Conservation (phyloP, 2,797 vertebrate genomes). For the Moxostoma hubbsi region DNA sequence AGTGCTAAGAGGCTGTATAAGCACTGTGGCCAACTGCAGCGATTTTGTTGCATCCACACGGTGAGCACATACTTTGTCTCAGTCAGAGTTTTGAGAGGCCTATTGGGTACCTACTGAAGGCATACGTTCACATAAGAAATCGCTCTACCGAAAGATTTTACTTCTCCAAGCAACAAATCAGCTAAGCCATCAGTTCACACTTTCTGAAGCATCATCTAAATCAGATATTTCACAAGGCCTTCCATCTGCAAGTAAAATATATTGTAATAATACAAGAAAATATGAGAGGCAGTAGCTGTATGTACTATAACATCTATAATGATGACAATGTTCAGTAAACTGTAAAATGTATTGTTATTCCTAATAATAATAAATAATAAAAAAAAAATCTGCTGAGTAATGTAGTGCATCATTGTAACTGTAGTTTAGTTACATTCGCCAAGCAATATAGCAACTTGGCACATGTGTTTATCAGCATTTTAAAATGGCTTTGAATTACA, state of each 20-base stretch:
- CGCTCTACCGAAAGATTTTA: neutral
- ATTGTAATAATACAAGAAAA: neutral
- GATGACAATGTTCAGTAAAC: too few relatives aligned
- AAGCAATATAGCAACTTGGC: too few relatives aligned
- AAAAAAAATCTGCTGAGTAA: too few relatives aligned
- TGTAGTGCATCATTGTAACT: too few relatives aligned
- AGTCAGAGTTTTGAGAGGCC: neutral
- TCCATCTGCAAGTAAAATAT: neutral
- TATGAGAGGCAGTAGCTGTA: too few relatives aligned
- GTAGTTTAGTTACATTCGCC: too few relatives aligned
- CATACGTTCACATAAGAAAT: constrained; percentile 9
- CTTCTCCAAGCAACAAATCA: constrained; percentile 15
- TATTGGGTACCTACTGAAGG: constrained; percentile 8
- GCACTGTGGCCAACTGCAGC: constrained; percentile 13
- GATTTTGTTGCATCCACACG: constrained; percentile 36
- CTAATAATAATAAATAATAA: too few relatives aligned
- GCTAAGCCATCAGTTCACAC: neutral
- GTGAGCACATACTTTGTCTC: constrained; percentile 24
- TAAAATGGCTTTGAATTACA: too few relatives aligned
- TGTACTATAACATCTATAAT: too few relatives aligned
- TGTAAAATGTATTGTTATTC: too few relatives aligned
- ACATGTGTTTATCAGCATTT: too few relatives aligned
- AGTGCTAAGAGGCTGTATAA: constrained; percentile 42
- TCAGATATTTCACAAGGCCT: neutral
- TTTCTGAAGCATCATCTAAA: neutral